phyloP scores from a whole-genome alignment of 2,113 vertebrate species.

The Lynx canadensis region DNA sequence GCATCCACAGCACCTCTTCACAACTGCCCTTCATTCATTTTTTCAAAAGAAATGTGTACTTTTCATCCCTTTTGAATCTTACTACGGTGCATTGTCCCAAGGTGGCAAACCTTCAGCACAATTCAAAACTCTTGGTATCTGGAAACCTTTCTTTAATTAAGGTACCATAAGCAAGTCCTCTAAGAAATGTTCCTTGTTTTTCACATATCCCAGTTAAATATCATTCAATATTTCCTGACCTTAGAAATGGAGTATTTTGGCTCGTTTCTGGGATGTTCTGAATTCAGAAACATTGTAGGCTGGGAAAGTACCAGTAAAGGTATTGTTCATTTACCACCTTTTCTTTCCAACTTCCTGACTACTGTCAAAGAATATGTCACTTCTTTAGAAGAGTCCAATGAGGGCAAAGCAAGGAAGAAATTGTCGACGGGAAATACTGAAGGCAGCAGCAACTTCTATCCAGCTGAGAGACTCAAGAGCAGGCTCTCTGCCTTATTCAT shows the following conservation, averaged over 20 bases:
- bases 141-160: background rate
- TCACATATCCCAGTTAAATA: background rate
- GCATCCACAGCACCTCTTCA: background rate
- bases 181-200: background rate
- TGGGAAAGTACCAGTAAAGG: background rate
- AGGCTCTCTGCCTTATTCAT: background rate
- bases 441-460: background rate
- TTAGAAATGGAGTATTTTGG: background rate
- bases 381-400: background rate
- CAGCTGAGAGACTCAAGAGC: background rate
- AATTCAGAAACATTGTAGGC: background rate
- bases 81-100: background rate
- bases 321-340: background rate
- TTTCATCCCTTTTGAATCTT: background rate
- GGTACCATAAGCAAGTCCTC: background rate
- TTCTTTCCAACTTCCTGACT: background rate
- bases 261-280: background rate
- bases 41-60: background rate
- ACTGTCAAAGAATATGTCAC: background rate
- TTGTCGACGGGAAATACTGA: background rate
- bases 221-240: background rate
- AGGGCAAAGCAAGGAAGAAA: background rate
- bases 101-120: background rate
- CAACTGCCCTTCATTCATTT: background rate
- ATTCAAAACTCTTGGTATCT: background rate